Conservation (phyloP, 2,113 vertebrate genomes). For the Alaudala cheleensis region DNA sequence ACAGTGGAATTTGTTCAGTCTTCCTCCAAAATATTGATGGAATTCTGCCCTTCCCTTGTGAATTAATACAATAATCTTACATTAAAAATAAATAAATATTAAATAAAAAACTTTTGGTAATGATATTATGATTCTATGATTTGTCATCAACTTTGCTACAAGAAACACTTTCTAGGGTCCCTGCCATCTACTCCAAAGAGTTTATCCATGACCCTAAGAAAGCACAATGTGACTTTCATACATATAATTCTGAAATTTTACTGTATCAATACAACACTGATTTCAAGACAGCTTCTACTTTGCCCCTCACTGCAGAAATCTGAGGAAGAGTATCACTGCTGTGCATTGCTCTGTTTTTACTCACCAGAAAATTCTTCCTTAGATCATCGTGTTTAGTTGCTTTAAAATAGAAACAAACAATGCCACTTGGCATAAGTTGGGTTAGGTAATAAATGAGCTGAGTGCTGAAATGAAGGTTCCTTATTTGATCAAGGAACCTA, state of each 20-base stretch:
- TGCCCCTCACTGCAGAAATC: not conserved
- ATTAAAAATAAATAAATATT: not conserved
- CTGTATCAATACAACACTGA: not conserved
- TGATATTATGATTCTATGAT: not conserved
- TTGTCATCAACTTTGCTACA: not conserved
- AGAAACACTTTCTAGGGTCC: not conserved
- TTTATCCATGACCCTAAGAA: not conserved
- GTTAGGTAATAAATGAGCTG: not conserved
- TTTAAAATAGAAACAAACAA: constrained; percentile 31
- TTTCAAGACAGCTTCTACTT: not conserved
- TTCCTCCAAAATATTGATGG: not conserved
- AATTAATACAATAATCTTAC: not conserved
- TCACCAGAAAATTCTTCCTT: not conserved
- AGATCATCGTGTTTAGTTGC: not conserved
- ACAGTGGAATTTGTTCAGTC: not conserved
- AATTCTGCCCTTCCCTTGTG: not conserved
- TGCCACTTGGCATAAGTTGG: not conserved
- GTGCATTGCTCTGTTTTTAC: not conserved
- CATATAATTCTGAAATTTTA: not conserved
- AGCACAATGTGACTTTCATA: not conserved
- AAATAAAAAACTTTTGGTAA: not conserved
- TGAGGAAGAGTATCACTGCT: not conserved
- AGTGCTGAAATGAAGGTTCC: constrained; percentile 4
- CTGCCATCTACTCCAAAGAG: not conserved
- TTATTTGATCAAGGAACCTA: constrained; percentile 16